These are phyloP conservation scores for Pelvicachromis taeniatus DNA, from an alignment of 2,113 vertebrate genomes.

Conservation along the genomic window DNA sequence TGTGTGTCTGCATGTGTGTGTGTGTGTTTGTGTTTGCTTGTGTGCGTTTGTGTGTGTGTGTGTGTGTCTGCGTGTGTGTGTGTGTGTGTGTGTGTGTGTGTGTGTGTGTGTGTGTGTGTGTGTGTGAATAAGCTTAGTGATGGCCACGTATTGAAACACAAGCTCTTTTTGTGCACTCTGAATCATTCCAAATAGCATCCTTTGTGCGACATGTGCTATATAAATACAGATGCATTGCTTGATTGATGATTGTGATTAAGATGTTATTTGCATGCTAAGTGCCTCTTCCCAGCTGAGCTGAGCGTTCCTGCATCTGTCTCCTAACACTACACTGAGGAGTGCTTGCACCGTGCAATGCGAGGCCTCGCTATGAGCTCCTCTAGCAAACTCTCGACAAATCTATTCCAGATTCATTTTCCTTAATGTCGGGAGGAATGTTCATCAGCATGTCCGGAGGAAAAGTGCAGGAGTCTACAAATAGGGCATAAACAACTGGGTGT, in stretches of 20 bases:
- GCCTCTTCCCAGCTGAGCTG: conserved; percentile 13
- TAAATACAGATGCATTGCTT: conserved; percentile 13
- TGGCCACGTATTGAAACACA: background rate
- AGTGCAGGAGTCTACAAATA: background rate
- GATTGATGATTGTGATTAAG: conserved; percentile 48
- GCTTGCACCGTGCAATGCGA: background rate
- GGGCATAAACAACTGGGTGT: conserved; percentile 24
- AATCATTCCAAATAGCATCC: conserved; percentile 25
- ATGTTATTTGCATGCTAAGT: conserved; percentile 13
- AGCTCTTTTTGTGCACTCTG: conserved; percentile 6
- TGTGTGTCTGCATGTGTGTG: no score
- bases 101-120: no score
- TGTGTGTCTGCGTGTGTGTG: no score
- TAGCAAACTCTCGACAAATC: conserved; percentile 50
- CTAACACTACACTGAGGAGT: conserved; percentile 34
- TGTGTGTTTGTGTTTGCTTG: no score
- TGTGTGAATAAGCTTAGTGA: conserved; percentile 38
- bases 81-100: no score
- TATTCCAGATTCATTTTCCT: conserved; percentile 60
- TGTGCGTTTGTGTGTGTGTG: no score
- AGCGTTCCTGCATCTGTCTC: background rate
- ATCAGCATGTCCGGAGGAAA: conserved; percentile 14
- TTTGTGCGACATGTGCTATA: background rate
- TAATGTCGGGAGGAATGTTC: conserved; percentile 41
- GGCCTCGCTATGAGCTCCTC: background rate